These are phyloP conservation scores for Bimastos eiseni DNA, from an alignment of 2,888 invertebrate species.

Conservation along the genomic window DNA sequence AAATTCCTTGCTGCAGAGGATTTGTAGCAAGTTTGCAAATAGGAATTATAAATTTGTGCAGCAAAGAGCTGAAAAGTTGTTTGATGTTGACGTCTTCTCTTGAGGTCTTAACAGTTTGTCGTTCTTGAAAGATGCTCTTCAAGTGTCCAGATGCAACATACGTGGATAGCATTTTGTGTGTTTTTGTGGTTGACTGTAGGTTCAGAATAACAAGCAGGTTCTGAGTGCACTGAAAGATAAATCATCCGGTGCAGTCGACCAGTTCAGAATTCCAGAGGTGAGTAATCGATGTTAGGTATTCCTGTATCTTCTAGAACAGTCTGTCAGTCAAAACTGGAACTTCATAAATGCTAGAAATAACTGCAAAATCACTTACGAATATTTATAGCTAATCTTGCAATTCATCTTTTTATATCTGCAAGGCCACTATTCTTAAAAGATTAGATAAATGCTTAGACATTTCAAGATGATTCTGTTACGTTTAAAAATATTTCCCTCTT, in stretches of 20 bases:
- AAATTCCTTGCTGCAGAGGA: neutral
- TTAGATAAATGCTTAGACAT: neutral
- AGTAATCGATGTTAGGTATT: slow-evolving; percentile 21
- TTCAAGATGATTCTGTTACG: no score
- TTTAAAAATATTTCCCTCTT: no score
- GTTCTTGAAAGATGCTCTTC: neutral
- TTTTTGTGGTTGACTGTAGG: slow-evolving; percentile 66
- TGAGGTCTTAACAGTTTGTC: neutral
- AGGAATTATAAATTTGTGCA: neutral
- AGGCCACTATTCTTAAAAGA: neutral
- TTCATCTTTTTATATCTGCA: neutral
- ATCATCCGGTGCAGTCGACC: slow-evolving; percentile 70
- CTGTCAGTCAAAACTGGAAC: neutral
- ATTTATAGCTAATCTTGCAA: neutral
- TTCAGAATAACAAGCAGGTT: slow-evolving; percentile 91
- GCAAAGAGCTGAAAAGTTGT: neutral
- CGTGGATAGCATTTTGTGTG: neutral
- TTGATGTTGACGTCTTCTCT: neutral
- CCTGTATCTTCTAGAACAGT: neutral
- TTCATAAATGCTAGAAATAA: neutral
- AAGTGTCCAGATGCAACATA: neutral
- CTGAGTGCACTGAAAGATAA: slow-evolving; percentile 84
- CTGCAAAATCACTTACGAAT: neutral
- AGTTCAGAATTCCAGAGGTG: slow-evolving; percentile 66
- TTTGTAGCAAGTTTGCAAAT: neutral